Percentiles rank a stretch among this genome's conserved stretches.
phyloP scores from a whole-genome alignment of 2,888 invertebrate species.

The Romanomermis culicivorax region DNA sequence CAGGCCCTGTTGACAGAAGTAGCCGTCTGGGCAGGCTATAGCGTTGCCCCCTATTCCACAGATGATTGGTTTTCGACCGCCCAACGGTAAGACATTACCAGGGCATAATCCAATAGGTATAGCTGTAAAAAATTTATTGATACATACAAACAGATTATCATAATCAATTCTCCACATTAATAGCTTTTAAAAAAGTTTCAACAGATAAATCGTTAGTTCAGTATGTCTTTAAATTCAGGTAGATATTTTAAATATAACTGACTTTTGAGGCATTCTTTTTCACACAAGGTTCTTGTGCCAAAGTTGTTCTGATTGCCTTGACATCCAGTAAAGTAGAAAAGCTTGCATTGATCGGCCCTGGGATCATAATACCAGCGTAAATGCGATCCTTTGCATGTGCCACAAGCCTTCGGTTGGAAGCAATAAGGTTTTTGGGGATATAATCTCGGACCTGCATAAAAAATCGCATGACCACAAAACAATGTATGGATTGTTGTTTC shows the following conservation, averaged over 20 bases:
- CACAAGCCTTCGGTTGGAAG: conserved; percentile 7
- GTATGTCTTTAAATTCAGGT: background rate
- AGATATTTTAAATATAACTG: background rate
- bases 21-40: conserved; percentile 9
- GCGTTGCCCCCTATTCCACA: background rate
- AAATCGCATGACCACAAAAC: too few species aligned
- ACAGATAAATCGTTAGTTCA: background rate
- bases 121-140: background rate
- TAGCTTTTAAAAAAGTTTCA: too few species aligned
- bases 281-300: conserved; percentile 1
- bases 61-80: background rate
- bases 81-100: background rate
- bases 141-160: too few species aligned
- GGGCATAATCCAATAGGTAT: conserved; percentile 1
- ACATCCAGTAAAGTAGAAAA: conserved; percentile 10
- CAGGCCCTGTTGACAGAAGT: background rate
- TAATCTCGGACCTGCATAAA: background rate
- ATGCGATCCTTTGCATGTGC: conserved; percentile 11
- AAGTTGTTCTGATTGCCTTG: conserved; percentile 10
- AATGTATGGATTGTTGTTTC: too few species aligned
- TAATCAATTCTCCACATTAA: too few species aligned
- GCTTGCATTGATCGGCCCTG: background rate
- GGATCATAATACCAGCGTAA: conserved; percentile 11
- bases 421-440: conserved; percentile 8
- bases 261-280: conserved; percentile 2